These are phyloP conservation scores for Melolontha melolontha DNA, from an alignment of 2,888 invertebrate genomes.

Conservation along the genomic window DNA sequence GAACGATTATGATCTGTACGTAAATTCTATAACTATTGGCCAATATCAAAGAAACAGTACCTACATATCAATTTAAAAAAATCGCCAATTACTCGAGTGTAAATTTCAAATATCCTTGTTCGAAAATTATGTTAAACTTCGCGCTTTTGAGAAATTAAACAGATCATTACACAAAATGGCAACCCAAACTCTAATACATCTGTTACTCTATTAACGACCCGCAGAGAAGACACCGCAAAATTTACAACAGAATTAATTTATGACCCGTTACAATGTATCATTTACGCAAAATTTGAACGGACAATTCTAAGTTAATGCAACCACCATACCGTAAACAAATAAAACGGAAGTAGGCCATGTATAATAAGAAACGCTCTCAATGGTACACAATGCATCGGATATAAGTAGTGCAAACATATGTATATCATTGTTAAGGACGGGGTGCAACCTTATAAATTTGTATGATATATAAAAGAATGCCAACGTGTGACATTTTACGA, in stretches of 20 bases:
- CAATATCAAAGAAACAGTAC: too few species aligned
- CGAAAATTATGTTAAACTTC: too few species aligned
- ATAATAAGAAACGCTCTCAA: constrained; percentile 14
- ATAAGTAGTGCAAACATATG: neutral
- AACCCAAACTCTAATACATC: neutral
- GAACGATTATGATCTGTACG: too few species aligned
- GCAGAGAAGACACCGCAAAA: neutral
- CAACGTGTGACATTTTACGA: neutral
- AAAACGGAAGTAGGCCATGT: constrained; percentile 14
- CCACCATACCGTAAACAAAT: constrained; percentile 10
- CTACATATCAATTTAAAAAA: too few species aligned
- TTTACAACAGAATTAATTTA: constrained; percentile 17
- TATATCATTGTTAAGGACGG: too few species aligned
- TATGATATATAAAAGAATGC: neutral
- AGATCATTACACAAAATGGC: too few species aligned
- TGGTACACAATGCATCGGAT: neutral
- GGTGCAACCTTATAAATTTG: neutral
- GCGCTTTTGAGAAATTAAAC: too few species aligned
- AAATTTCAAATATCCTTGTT: too few species aligned
- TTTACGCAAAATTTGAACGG: constrained; percentile 2
- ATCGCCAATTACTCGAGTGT: too few species aligned
- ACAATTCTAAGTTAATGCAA: neutral
- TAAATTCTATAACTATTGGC: too few species aligned
- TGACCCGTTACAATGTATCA: constrained; percentile 1
- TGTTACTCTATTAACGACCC: too few species aligned